Percentiles rank a stretch among this genome's conserved stretches.
phyloP scores from a whole-genome alignment of 2,888 invertebrate genomes.

The Aphidius colemani region DNA sequence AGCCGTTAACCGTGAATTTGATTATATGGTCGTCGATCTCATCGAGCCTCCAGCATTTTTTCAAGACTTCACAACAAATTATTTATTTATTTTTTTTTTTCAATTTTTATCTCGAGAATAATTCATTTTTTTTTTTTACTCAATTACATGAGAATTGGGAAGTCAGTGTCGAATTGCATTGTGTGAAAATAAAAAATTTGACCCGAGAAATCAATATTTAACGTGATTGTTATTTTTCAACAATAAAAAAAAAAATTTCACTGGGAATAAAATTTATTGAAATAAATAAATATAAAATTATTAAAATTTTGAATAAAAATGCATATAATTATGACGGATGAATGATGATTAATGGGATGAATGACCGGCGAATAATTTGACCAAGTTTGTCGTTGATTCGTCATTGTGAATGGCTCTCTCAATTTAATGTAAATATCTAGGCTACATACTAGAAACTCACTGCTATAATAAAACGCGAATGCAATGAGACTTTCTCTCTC shows the following conservation, averaged over 20 bases:
- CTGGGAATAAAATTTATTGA: no score
- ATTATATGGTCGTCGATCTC: slow-evolving; percentile 30
- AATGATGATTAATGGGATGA: slow-evolving; percentile 24
- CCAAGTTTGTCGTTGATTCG: slow-evolving; percentile 34
- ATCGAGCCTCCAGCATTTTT: neutral
- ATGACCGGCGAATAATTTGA: slow-evolving; percentile 31
- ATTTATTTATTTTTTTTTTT: neutral
- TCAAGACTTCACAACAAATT: no score
- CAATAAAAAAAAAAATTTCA: neutral
- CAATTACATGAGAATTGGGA: slow-evolving; percentile 18
- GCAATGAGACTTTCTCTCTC: neutral
- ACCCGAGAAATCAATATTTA: neutral
- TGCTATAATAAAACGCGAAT: slow-evolving; percentile 17
- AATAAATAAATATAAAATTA: no score
- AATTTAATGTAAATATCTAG: slow-evolving; percentile 41
- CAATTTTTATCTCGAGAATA: neutral
- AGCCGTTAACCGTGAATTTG: slow-evolving; percentile 29
- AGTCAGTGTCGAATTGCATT: neutral
- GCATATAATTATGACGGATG: no score
- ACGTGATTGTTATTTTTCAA: slow-evolving; percentile 6
- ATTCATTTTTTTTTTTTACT: neutral
- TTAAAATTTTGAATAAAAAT: no score
- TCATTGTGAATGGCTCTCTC: slow-evolving; percentile 42
- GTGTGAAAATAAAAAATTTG: neutral
- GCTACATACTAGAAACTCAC: slow-evolving; percentile 42